A percentile compares a stretch with the other conserved stretches of the same genome.
These are phyloP conservation scores for Cremastinae sp. DNA, from an alignment of 2,888 invertebrate genomes.

Conservation along the genomic window DNA sequence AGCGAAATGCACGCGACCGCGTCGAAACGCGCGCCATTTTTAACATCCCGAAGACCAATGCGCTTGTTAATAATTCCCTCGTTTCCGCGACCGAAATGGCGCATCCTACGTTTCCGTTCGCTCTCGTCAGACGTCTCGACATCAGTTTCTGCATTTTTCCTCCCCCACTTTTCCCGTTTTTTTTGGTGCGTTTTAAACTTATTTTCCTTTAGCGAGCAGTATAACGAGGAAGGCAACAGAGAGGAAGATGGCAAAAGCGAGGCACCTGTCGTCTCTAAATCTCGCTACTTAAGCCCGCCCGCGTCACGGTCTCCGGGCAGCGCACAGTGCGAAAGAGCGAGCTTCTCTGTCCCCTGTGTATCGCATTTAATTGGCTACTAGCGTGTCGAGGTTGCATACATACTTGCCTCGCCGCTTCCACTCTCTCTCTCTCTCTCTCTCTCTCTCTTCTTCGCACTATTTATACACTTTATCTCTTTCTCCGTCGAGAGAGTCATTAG, in stretches of 20 bases:
- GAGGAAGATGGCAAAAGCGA: constrained; percentile 62
- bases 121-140: constrained; percentile 45
- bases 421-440: background rate
- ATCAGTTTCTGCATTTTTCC: constrained; percentile 22
- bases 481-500: constrained; percentile 70
- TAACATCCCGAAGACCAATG: constrained; percentile 11
- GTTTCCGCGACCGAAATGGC: constrained; percentile 59
- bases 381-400: constrained; percentile 65
- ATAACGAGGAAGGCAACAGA: constrained; percentile 54
- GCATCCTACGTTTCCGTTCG: constrained; percentile 52
- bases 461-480: constrained; percentile 68
- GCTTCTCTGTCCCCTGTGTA: constrained; percentile 64
- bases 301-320: constrained; percentile 68
- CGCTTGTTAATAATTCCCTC: constrained; percentile 56
- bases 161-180: constrained; percentile 13
- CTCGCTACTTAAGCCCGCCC: constrained; percentile 76
- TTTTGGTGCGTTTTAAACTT: constrained; percentile 1
- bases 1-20: constrained; percentile 27
- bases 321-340: constrained; percentile 54
- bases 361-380: constrained; percentile 78
- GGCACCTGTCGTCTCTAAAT: constrained; percentile 79
- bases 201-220: constrained; percentile 18
- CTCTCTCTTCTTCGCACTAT: constrained; percentile 64
- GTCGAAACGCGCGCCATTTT: too few relatives aligned
- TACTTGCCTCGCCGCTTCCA: constrained; percentile 60